Evolutionary conservation across 2,113 vertebrate genomes (phyloP).

Genomic region (Hippoglossus stenolepis): DNA sequence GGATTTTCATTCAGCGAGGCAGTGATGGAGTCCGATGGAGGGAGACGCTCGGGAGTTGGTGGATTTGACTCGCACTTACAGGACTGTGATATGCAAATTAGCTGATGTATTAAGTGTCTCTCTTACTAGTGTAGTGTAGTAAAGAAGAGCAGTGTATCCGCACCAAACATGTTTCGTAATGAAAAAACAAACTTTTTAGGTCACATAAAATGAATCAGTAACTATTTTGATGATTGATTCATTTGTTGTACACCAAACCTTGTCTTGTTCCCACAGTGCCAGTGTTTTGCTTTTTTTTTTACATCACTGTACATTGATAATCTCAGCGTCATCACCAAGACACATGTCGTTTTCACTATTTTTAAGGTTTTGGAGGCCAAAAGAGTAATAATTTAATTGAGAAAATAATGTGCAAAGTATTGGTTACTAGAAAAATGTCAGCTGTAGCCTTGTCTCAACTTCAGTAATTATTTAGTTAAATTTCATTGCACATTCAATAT

Average conservation of each 20-base stretch:
- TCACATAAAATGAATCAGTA: too few relatives aligned
- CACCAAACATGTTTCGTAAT: too few relatives aligned
- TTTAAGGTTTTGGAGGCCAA: too few relatives aligned
- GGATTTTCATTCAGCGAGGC: conserved; percentile 20
- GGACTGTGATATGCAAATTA: background rate
- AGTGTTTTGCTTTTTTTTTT: background rate
- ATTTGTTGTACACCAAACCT: background rate
- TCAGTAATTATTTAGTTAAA: background rate
- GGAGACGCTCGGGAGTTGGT: conserved; percentile 5
- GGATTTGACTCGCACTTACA: background rate
- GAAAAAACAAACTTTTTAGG: too few relatives aligned
- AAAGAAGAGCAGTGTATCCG: background rate
- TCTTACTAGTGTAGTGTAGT: background rate
- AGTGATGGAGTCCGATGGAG: conserved; percentile 3
- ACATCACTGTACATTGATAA: too few relatives aligned
- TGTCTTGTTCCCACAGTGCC: background rate
- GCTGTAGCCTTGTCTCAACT: too few relatives aligned
- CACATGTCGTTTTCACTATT: too few relatives aligned
- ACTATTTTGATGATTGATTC: background rate
- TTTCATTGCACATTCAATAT: background rate
- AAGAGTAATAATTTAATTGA: too few relatives aligned
- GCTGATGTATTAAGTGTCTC: background rate
- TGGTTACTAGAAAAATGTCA: too few relatives aligned
- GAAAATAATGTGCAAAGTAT: too few relatives aligned
- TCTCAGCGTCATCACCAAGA: too few relatives aligned